These are phyloP conservation scores for Gymnoscopelus braueri DNA, from an alignment of 2,797 vertebrate species.

Conservation along the genomic window DNA sequence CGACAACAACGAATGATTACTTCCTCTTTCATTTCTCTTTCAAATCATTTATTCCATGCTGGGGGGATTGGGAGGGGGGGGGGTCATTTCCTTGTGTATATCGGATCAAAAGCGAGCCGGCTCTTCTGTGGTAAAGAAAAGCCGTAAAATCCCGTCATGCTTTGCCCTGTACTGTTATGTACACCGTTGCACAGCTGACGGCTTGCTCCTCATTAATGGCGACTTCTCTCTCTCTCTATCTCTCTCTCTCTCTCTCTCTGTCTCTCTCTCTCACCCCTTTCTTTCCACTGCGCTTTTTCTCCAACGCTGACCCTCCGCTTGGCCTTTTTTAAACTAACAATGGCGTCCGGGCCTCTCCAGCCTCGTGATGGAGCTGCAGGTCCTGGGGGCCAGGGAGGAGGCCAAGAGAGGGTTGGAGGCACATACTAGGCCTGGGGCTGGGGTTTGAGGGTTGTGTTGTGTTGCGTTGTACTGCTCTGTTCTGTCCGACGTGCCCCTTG, in stretches of 20 bases:
- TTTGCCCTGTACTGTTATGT: constrained; percentile 55
- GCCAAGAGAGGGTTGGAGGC: constrained; percentile 35
- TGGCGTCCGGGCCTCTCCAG: constrained; percentile 51
- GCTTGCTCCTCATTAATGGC: constrained; percentile 73
- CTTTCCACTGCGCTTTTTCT: constrained; percentile 48
- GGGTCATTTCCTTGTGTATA: background rate
- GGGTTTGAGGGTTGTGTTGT: constrained; percentile 24
- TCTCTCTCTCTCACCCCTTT: constrained; percentile 12
- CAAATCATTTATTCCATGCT: background rate
- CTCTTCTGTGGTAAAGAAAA: constrained; percentile 25
- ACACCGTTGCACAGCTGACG: constrained; percentile 55
- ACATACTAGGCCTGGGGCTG: constrained; percentile 36
- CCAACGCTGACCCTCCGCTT: constrained; percentile 54
- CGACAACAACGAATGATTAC: too few species aligned
- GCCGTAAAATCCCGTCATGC: constrained; percentile 36
- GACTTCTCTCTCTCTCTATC: constrained; percentile 45
- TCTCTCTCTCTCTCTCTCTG: constrained; percentile 32
- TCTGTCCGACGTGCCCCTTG: constrained; percentile 45
- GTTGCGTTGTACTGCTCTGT: constrained; percentile 46
- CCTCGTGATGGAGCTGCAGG: constrained; percentile 67
- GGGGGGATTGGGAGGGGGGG: background rate
- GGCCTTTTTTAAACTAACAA: constrained; percentile 72
- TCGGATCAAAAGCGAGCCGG: constrained; percentile 7
- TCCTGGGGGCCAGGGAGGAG: constrained; percentile 50
- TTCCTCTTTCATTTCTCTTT: constrained; percentile 12